Conservation (phyloP, 2,888 invertebrate species). For the Pseudanteris insignis region DNA sequence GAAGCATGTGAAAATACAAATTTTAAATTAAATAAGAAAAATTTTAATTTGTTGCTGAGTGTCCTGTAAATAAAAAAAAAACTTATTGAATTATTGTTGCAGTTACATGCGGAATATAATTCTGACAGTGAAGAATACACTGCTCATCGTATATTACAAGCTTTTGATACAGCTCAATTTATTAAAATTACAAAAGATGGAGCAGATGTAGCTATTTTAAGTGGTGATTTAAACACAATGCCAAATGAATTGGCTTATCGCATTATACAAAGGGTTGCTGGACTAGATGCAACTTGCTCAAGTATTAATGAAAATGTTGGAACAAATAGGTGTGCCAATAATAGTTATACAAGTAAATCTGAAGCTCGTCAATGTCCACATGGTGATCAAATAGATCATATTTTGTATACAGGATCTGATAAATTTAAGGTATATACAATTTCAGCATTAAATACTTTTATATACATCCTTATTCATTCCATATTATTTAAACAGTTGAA, state of each 20-base stretch:
- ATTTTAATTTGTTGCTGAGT: too few relatives aligned
- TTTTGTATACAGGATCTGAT: conserved; percentile 73
- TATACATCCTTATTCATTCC: too few relatives aligned
- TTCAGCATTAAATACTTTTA: too few relatives aligned
- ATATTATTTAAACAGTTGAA: conserved; percentile 24
- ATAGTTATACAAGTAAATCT: conserved; percentile 79
- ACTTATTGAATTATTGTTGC: conserved; percentile 36
- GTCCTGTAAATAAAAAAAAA: too few relatives aligned
- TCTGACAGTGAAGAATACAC: conserved; percentile 85
- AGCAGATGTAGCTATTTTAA: conserved; percentile 85
- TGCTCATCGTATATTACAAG: conserved; percentile 92
- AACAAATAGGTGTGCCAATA: conserved; percentile 83
- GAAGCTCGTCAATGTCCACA: conserved; percentile 70
- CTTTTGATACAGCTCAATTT: conserved; percentile 94
- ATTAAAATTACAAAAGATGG: conserved; percentile 82
- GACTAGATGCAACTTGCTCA: conserved; percentile 69
- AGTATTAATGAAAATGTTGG: conserved; percentile 65
- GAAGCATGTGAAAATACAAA: too few relatives aligned
- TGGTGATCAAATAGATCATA: conserved; percentile 93
- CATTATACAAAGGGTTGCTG: conserved; percentile 70
- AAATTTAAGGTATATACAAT: conserved; percentile 54
- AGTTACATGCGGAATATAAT: conserved; percentile 96
- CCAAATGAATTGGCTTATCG: conserved; percentile 85
- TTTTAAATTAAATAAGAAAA: not conserved
- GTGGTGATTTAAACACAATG: conserved; percentile 94